phyloP scores from a whole-genome alignment of 37 sponge, comb jelly and placozoan genomes.

The Cliona cf. orientalis region DNA sequence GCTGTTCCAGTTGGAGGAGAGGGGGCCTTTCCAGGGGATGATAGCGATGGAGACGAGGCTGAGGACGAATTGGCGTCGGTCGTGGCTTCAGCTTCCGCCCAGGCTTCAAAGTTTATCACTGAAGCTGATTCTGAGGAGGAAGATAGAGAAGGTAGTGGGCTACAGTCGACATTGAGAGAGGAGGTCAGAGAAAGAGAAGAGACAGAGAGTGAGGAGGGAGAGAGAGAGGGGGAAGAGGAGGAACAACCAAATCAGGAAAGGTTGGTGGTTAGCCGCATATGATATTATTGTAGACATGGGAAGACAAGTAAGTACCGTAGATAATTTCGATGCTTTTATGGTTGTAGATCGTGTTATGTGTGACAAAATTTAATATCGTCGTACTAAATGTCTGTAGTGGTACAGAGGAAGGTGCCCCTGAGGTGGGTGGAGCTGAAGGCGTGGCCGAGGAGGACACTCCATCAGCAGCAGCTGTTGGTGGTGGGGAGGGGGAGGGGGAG shows the following conservation, averaged over 20 bases:
- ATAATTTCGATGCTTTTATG: background rate
- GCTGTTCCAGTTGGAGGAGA: no score
- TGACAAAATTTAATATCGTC: background rate
- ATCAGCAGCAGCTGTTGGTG: background rate
- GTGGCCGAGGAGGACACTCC: background rate
- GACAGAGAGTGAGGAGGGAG: background rate
- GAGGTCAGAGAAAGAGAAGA: background rate
- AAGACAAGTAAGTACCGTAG: background rate
- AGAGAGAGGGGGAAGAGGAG: conserved; percentile 25
- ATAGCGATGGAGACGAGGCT: background rate
- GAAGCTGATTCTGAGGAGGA: conserved; percentile 16
- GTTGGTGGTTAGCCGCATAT: no score
- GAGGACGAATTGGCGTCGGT: conserved; percentile 1
- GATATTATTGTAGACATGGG: background rate
- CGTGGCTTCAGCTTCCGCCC: conserved; percentile 6
- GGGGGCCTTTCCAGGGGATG: no score
- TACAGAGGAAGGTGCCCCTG: background rate
- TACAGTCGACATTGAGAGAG: no score
- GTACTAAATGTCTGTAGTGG: background rate
- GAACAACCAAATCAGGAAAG: no score
- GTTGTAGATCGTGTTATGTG: background rate
- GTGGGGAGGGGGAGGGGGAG: background rate
- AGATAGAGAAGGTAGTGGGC: background rate
- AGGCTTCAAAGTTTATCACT: background rate
- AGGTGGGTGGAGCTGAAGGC: background rate